Base-by-base conservation (phyloP, 2,888 invertebrate genomes). In the Papilio protenor region DNA sequence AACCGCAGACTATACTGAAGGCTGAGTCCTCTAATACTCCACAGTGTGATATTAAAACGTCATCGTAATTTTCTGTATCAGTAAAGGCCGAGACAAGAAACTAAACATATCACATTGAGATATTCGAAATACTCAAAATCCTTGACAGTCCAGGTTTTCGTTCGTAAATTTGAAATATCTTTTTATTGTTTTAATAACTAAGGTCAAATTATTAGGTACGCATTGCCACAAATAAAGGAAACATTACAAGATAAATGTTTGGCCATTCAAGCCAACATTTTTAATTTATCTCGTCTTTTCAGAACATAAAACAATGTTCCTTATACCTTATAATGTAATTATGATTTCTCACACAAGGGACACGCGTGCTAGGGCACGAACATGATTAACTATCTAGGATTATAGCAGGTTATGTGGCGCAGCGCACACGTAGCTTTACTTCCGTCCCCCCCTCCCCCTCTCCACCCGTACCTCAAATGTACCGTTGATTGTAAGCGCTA, bases 401-500 rank as follows among this genome's bases (percentile, higher is more conserved):
- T 74, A 74, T 21, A 69, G 73, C 76, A 45, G 73, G 40, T 49
- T 73, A 72, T 71, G 66, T 52, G 73, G 23, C 33, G 76, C 23
- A 40, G 55, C 61, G 55, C 71, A 74, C 79, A 72, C 75, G 73
- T 23, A 27, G 21, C 77, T 55, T 81, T 77, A 80, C 82, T 81
- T 83, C 83, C 83, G 77, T 57, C 79, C 81, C 79, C 79, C 74
- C 79, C 82, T 82, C 77, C 57, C 80, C 79, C 82, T 82, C 77
- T 57, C 80, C 77, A 77, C 45, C 45, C 66, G n/a, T 49, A 77
- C 75, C 79, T 57, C 75, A 75, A 77, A 75, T 81, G 81, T 85
- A 87, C 89, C 86, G 87, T 87, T 87, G 81, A 77, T 77, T 81
- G 83, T 33, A 78, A 81, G 82, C 83, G 87, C 84, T 79, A 82